These are phyloP conservation scores for Xenopus tropicalis DNA, from an alignment of 2,113 vertebrate genomes.

Conservation along the genomic window UCB_Xtro_10.0 CM004450.2:100534001-100534500, in stretches of 20 bases:
- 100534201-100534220: slow-evolving; percentile 58
- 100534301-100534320: slow-evolving; percentile 51
- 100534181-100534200: slow-evolving; percentile 62
- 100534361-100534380: too few species aligned
- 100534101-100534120: slow-evolving; percentile 48
- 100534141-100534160: slow-evolving; percentile 51
- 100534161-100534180: slow-evolving; percentile 61
- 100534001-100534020: neutral
- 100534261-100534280: slow-evolving; percentile 60
- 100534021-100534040: slow-evolving; percentile 20
- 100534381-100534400: too few species aligned
- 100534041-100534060: slow-evolving; percentile 41
- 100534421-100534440: too few species aligned
- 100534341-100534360: slow-evolving; percentile 19
- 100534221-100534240: slow-evolving; percentile 64
- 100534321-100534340: slow-evolving; percentile 55
- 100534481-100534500: too few species aligned
- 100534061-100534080: slow-evolving; percentile 49
- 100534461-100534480: too few species aligned
- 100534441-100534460: too few species aligned
- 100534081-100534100: slow-evolving; percentile 45
- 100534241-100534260: slow-evolving; percentile 63
- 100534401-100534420: too few species aligned
- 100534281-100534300: slow-evolving; percentile 55
- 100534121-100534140: slow-evolving; percentile 50